Conservation (phyloP, 2,888 invertebrate genomes). For the Sepioteuthis lessoniana region DNA sequence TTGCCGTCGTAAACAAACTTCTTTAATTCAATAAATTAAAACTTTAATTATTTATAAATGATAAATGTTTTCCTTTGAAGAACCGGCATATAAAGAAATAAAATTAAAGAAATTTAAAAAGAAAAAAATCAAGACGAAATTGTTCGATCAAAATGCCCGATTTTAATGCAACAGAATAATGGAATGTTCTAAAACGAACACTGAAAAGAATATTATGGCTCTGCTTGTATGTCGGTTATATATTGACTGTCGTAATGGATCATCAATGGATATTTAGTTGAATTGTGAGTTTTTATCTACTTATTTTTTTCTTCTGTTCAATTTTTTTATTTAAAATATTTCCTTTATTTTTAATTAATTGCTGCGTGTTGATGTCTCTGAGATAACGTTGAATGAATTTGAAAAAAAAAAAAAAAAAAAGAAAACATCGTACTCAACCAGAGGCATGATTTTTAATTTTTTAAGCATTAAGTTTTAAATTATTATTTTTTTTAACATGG, state of each 20-base stretch:
- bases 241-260: neutral
- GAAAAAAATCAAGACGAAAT: neutral
- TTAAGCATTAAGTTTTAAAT: no score
- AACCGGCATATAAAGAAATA: neutral
- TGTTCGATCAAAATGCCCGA: no score
- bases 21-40: neutral
- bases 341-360: neutral
- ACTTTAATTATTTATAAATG: neutral
- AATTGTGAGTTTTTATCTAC: neutral
- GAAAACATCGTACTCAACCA: no score
- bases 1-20: neutral
- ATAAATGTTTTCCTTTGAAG: neutral
- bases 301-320: neutral
- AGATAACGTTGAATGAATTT: no score
- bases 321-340: neutral
- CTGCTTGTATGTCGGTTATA: neutral
- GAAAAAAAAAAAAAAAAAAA: no score
- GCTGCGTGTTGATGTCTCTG: no score
- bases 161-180: neutral
- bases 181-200: neutral
- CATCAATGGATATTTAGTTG: constrained; percentile 14
- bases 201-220: neutral
- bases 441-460: no score
- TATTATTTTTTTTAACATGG: no score
- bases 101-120: neutral